Conservation (phyloP, 2,797 vertebrate species). For the Enteromius unitaeniatus region DNA sequence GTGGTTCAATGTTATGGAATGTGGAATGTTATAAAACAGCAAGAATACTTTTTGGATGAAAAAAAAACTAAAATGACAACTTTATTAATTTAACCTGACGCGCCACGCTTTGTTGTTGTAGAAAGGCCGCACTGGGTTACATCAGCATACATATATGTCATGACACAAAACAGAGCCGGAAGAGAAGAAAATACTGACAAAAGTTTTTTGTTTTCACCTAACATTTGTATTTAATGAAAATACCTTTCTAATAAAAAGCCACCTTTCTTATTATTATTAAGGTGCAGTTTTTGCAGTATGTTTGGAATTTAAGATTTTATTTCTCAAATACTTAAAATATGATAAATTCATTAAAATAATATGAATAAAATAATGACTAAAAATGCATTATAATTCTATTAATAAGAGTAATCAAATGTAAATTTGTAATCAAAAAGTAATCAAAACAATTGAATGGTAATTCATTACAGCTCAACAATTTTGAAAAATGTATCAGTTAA, state of each 20-base stretch:
- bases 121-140: no score
- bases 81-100: no score
- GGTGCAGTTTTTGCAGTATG: background rate
- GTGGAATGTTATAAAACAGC: no score
- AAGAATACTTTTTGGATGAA: no score
- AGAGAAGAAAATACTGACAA: no score
- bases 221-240: background rate
- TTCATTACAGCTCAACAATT: background rate
- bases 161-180: no score
- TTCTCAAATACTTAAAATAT: background rate
- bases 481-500: background rate
- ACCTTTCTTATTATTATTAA: background rate
- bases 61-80: no score
- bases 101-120: no score
- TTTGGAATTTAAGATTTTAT: background rate
- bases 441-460: background rate
- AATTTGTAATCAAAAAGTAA: background rate
- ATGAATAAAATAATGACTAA: no score
- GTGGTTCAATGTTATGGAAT: no score
- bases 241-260: background rate
- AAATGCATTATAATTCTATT: background rate
- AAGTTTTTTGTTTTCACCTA: no score
- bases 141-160: no score
- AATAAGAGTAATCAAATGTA: background rate
- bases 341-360: background rate